phyloP scores from a whole-genome alignment of 2,113 vertebrate genomes.

The Eptatretus burgeri region DNA sequence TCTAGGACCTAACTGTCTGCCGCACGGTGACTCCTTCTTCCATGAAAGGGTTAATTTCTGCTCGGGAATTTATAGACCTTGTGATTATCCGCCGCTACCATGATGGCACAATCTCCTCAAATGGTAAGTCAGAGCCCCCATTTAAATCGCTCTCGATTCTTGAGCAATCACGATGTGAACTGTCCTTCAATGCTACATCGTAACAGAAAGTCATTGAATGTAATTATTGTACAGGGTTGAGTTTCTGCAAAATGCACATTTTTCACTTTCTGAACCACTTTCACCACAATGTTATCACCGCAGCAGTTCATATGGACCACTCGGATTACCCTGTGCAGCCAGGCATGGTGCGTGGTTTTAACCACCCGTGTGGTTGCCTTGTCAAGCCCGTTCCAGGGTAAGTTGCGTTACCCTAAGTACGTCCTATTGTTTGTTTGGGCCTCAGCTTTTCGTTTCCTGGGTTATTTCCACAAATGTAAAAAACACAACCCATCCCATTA shows the following conservation, averaged over 20 bases:
- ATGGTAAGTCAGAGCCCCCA: constrained; percentile 24
- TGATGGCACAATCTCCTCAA: constrained; percentile 42
- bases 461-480: neutral
- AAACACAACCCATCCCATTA: neutral
- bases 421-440: neutral
- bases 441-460: neutral
- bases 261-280: neutral
- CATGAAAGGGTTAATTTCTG: constrained; percentile 66
- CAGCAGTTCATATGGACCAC: constrained; percentile 48
- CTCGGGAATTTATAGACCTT: constrained; percentile 67
- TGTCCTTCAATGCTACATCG: neutral
- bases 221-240: neutral
- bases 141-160: neutral
- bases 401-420: constrained; percentile 13
- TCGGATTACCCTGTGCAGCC: constrained; percentile 27
- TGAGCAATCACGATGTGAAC: neutral
- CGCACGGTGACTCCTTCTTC: constrained; percentile 51
- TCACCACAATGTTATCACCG: constrained; percentile 9
- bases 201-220: neutral
- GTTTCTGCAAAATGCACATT: neutral
- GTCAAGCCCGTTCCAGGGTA: constrained; percentile 54
- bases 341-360: constrained; percentile 46
- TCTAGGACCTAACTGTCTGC: constrained; percentile 31
- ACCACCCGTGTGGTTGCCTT: constrained; percentile 63
- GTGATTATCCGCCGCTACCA: constrained; percentile 36